Base-by-base conservation (phyloP, 1,140 invertebrate species). In the Augochlora pura region DNA sequence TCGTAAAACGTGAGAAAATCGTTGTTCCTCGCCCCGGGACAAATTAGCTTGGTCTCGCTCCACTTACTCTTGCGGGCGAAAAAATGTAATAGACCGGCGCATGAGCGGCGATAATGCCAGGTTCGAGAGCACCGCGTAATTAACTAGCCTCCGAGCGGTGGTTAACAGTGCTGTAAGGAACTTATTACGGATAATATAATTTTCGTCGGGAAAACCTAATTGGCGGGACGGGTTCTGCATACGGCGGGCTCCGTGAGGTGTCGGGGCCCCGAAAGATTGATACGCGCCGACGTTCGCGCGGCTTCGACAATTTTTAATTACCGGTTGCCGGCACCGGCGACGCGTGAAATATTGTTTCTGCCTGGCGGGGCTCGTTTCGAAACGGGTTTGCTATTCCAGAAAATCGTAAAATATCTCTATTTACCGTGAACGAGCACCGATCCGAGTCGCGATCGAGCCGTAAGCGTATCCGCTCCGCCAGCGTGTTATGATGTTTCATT, bases 1-100 rank as follows among this genome's bases (percentile, higher is more conserved):
- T 76, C 81, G 81, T 75, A 63, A 75, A 80, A 83, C 70, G 81
- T 69, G 77, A 83, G 77, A 80, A 80, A 79, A 85, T 80, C 32
- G 72, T 84, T 83, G 81, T 66, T 67, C 42, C 27, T 62, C 9
- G 57, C 21, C 71, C 66, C 54, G 77, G 52, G 82, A 84, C 81
- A 80, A 83, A 84, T 84, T 84, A 80, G 68, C 62, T 52, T 49
- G 32, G 75, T 74, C 32, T 71, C 68, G 68, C 82, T 85, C 77
- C 71, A 76, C 73, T 83, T 84, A 76, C 72, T 80, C 62, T 23
- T 23, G 14, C 4, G 65, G 65, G 32, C 4, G 49, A 52, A 65
- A 72, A 80, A 80, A 68, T 68, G 59, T 54, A 77, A 68, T 57
- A 60, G 39, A 59, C 23, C 14, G 72, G 54, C 46, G 79, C 68